These are phyloP conservation scores for Chaitophorus viminalis DNA, from an alignment of 2,888 invertebrate genomes.

Conservation along the genomic window DNA sequence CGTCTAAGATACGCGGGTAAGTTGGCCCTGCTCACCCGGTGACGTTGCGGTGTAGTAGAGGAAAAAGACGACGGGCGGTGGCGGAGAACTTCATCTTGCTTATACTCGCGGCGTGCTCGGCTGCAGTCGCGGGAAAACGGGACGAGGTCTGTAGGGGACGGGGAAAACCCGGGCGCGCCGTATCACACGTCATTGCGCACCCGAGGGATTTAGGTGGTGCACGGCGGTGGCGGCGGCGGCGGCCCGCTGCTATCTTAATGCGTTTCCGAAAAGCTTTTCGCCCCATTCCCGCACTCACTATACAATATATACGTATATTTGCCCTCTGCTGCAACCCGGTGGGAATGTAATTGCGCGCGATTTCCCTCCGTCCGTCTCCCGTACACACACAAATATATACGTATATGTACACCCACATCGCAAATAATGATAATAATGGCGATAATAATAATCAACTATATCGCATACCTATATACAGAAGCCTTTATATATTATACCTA, in stretches of 20 bases:
- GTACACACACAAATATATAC: too few species aligned
- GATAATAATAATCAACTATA: conserved; percentile 1
- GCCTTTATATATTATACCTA: neutral
- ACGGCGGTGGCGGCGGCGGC: too few species aligned
- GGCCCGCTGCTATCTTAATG: conserved; percentile 60
- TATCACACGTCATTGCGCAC: conserved; percentile 61
- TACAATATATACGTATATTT: too few species aligned
- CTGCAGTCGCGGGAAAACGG: neutral
- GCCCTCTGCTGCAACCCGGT: conserved; percentile 31
- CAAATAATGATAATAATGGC: neutral
- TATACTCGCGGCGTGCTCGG: neutral
- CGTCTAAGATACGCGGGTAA: neutral
- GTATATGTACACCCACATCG: too few species aligned
- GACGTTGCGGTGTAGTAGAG: neutral
- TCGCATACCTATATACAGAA: neutral
- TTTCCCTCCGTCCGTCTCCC: neutral
- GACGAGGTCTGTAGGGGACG: neutral
- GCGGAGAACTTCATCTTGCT: conserved; percentile 64
- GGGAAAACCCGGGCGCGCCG: conserved; percentile 33
- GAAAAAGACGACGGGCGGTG: conserved; percentile 1
- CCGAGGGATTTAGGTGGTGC: conserved; percentile 58
- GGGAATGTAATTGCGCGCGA: conserved; percentile 45
- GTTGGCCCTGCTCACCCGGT: neutral
- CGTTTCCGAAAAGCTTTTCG: conserved; percentile 61
- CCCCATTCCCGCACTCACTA: conserved; percentile 28